phyloP scores from a whole-genome alignment of 2,113 vertebrate species.

The Trichechus manatus region DNA sequence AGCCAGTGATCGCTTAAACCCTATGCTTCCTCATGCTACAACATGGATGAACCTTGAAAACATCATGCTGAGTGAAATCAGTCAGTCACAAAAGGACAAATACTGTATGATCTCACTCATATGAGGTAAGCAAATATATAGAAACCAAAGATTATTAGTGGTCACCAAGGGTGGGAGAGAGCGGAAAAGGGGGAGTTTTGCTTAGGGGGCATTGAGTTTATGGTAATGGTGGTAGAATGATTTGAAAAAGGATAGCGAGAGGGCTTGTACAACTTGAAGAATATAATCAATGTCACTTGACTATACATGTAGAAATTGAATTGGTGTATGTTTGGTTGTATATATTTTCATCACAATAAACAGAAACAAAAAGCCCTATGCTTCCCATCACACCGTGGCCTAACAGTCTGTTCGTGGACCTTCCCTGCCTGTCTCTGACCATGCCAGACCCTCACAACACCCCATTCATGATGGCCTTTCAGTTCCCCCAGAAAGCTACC shows the following conservation, averaged over 20 bases:
- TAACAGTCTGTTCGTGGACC: neutral
- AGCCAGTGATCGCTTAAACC: neutral
- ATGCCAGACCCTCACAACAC: accelerated
- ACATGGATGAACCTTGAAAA: neutral
- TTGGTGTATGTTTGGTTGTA: neutral
- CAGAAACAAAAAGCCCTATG: neutral
- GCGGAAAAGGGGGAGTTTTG: neutral
- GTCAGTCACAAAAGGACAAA: neutral
- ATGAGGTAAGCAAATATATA: neutral
- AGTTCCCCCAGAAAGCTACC: neutral
- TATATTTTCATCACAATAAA: neutral
- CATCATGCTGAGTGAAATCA: neutral
- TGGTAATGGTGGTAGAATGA: neutral
- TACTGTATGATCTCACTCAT: neutral
- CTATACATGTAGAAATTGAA: neutral
- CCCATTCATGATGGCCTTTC: neutral
- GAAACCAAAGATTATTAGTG: neutral
- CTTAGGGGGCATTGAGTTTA: neutral
- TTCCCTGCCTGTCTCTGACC: neutral
- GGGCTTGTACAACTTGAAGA: neutral
- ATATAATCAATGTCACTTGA: neutral
- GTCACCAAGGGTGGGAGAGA: neutral
- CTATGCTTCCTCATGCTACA: neutral
- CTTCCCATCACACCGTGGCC: neutral
- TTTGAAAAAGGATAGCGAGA: neutral